phyloP scores from a whole-genome alignment of 2,888 invertebrate species.

The Apodemia mormo region DNA sequence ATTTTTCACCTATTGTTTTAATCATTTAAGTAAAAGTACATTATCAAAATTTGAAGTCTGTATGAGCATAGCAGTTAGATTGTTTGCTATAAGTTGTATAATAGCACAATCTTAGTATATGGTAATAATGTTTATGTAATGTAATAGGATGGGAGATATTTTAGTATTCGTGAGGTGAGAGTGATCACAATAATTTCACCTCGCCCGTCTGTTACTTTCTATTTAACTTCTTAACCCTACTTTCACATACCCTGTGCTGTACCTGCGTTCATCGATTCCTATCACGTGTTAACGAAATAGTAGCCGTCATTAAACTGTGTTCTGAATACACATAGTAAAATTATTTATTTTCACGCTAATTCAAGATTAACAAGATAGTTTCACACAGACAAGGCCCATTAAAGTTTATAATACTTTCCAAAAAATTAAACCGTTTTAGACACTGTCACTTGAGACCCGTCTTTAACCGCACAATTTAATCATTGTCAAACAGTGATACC shows the following conservation, averaged over 20 bases:
- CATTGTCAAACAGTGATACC: too few relatives aligned
- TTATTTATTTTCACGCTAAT: too few relatives aligned
- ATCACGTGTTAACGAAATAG: slow-evolving; percentile 14
- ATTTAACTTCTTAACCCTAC: slow-evolving; percentile 30
- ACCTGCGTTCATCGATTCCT: slow-evolving; percentile 12
- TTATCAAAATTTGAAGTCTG: too few relatives aligned
- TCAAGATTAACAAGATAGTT: too few relatives aligned
- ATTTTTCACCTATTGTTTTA: too few relatives aligned
- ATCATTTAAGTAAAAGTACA: too few relatives aligned
- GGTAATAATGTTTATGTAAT: not conserved
- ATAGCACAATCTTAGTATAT: not conserved
- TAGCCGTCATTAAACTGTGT: not conserved
- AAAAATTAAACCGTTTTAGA: too few relatives aligned
- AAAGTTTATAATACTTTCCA: too few relatives aligned
- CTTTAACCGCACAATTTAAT: too few relatives aligned
- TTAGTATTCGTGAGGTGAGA: slow-evolving; percentile 13
- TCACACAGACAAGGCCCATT: too few relatives aligned
- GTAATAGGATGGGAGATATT: not conserved
- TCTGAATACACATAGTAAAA: not conserved
- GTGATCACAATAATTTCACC: slow-evolving; percentile 23
- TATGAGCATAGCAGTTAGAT: too few relatives aligned
- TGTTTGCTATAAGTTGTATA: not conserved
- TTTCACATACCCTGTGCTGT: slow-evolving; percentile 29
- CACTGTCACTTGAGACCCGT: too few relatives aligned
- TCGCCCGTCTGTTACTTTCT: slow-evolving; percentile 23